Evolutionary conservation across 2,888 invertebrate species (phyloP), one percentile per base, ranked within the genome.

Genomic region (Cryptocheilus praepositus): DNA sequence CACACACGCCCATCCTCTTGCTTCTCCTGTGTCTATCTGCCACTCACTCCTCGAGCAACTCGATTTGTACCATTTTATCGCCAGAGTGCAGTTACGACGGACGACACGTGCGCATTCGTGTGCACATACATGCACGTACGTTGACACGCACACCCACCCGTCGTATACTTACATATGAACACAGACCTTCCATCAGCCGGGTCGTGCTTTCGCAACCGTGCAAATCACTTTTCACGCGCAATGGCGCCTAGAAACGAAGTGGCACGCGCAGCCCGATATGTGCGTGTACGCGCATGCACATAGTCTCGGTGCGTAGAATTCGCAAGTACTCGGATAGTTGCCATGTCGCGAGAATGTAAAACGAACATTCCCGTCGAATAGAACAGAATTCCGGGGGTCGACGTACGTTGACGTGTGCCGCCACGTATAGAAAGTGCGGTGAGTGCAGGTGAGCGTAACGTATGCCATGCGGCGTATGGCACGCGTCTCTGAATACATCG

Each of bases 21-120:
- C 49, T 19, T 52, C 53, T 52, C 43, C 44, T 57, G 36, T 52
- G 13, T 2, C 22, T 53, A 55, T 19, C 55, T 55, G 36, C 36
- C 36, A 36, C 36, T 36, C 36, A 36, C 36, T 60, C 63, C 25
- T 60, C 65, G 65, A 61, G 53, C 55, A 74, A 77, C 74, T 76
- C 73, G 74, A 78, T 80, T 81, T 78, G 73, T 70, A 74, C 76
- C 75, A 62, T 81, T 81, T 80, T 77, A 76, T 76, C 76, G 76
- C 58, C 58, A 67, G 61, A 72, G 74, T 75, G 73, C 72, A 79
- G 80, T 77, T 71, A 64, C 71, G 61, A 64, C 46, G 25, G 21
- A 55, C 61, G 28, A 36, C 54, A 58, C 19, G 0, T 53, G 54
- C n/a, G 19, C 15, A 53, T 59, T 52, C 15, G 28, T 22, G 28